Conservation (phyloP, 2,888 invertebrate genomes). For the Pristionchus maxplancki region DNA sequence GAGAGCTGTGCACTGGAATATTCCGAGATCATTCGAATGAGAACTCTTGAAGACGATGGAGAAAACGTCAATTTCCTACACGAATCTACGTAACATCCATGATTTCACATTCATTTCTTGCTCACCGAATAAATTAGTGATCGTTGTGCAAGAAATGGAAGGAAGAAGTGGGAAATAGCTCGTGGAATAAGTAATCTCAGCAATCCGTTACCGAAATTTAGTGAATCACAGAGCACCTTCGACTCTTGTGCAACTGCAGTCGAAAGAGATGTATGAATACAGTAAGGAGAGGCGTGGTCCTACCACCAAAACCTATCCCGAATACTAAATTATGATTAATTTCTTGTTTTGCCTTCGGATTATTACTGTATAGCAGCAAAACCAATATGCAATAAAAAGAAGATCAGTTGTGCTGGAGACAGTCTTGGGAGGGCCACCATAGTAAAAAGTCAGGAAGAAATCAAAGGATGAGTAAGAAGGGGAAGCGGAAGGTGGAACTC, state of each 20-base stretch:
- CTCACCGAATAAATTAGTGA: neutral
- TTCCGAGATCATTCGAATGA: neutral
- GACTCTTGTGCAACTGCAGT: neutral
- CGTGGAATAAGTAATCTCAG: neutral
- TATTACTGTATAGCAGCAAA: neutral
- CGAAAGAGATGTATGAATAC: neutral
- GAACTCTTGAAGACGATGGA: neutral
- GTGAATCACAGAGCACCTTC: neutral
- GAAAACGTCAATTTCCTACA: too few relatives aligned
- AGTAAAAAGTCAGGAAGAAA: neutral
- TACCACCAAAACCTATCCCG: neutral
- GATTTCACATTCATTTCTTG: neutral
- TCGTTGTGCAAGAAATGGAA: neutral
- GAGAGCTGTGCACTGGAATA: too few relatives aligned
- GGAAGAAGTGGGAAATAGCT: neutral
- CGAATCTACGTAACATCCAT: neutral
- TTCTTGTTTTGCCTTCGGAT: neutral
- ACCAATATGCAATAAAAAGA: neutral
- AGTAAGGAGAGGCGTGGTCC: neutral
- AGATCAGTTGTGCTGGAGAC: neutral
- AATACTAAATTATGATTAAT: neutral
- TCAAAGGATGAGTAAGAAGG: neutral
- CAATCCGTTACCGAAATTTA: neutral
- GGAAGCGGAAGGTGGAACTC: neutral
- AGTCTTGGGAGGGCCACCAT: too few relatives aligned